Conservation (phyloP, 2,888 invertebrate genomes). For the Phoronis australis region DNA sequence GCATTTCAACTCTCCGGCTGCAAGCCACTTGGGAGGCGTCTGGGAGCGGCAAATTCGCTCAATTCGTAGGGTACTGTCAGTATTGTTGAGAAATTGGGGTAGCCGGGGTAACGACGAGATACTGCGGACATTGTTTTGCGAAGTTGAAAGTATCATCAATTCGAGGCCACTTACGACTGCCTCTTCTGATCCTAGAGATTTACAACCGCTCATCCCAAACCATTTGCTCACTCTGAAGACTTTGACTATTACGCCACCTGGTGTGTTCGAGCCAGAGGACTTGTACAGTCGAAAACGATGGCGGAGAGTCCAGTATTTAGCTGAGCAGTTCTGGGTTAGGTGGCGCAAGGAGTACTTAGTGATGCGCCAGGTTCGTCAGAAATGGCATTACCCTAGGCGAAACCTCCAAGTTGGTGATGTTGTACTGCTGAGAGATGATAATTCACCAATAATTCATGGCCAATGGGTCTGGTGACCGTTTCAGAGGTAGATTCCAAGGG, state of each 20-base stretch:
- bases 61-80: slow-evolving; percentile 7
- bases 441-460: slow-evolving; percentile 12
- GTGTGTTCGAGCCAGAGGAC: slow-evolving; percentile 15
- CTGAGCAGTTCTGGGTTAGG: slow-evolving; percentile 19
- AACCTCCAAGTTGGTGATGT: slow-evolving; percentile 17
- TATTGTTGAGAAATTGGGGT: slow-evolving; percentile 3
- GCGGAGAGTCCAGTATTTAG: slow-evolving; percentile 17
- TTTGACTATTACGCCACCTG: slow-evolving; percentile 16
- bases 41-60: slow-evolving; percentile 14
- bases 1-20: slow-evolving; percentile 7
- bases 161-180: slow-evolving; percentile 7
- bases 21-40: slow-evolving; percentile 13
- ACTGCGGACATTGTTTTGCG: slow-evolving; percentile 10
- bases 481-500: too few relatives aligned
- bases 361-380: slow-evolving; percentile 11
- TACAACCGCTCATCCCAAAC: slow-evolving; percentile 12
- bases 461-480: too few relatives aligned
- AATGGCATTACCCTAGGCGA: slow-evolving; percentile 12
- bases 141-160: slow-evolving; percentile 11
- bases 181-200: slow-evolving; percentile 9
- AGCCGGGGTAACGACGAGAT: slow-evolving; percentile 8
- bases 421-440: slow-evolving; percentile 18
- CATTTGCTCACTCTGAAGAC: slow-evolving; percentile 11
- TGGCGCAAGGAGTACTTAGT: slow-evolving; percentile 18
- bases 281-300: slow-evolving; percentile 16